These are phyloP conservation scores for Aethina tumida DNA, from an alignment of 1,140 invertebrate genomes.

Conservation along the genomic window DNA sequence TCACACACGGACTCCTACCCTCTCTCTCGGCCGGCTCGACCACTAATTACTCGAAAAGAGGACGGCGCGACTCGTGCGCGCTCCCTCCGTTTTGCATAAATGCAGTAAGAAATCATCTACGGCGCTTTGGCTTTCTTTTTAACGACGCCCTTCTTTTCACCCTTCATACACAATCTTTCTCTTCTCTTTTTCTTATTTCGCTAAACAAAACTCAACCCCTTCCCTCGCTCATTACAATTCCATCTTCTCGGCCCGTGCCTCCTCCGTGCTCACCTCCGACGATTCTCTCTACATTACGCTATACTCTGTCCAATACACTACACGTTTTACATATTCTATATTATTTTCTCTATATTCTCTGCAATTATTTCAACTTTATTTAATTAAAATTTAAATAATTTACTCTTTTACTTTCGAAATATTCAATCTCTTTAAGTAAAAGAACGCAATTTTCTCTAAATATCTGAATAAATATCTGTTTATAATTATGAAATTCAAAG, in stretches of 20 bases:
- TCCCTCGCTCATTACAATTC: slow-evolving; percentile 7
- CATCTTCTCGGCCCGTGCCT: slow-evolving; percentile 8
- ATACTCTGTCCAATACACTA: too few relatives aligned
- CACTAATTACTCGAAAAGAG: slow-evolving; percentile 34
- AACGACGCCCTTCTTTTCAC: slow-evolving; percentile 24
- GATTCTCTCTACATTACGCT: neutral
- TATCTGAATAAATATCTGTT: too few relatives aligned
- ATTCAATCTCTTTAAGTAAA: too few relatives aligned
- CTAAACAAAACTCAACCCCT: slow-evolving; percentile 25
- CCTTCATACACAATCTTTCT: slow-evolving; percentile 23
- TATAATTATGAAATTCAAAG: too few relatives aligned
- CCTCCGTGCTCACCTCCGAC: neutral
- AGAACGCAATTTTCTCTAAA: too few relatives aligned
- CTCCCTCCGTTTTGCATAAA: slow-evolving; percentile 34
- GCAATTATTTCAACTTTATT: too few relatives aligned
- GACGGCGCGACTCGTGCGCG: slow-evolving; percentile 20
- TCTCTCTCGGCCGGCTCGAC: slow-evolving; percentile 28
- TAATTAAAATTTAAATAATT: too few relatives aligned
- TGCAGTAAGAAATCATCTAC: slow-evolving; percentile 35
- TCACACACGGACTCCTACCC: slow-evolving; percentile 32
- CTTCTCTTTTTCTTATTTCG: slow-evolving; percentile 26
- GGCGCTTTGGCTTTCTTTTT: slow-evolving; percentile 18
- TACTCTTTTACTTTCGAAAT: too few relatives aligned
- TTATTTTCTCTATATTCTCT: too few relatives aligned
- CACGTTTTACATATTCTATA: too few relatives aligned